These are phyloP conservation scores for Aphelenchoides bicaudatus DNA, from an alignment of 2,888 invertebrate species.

Conservation along the genomic window DNA sequence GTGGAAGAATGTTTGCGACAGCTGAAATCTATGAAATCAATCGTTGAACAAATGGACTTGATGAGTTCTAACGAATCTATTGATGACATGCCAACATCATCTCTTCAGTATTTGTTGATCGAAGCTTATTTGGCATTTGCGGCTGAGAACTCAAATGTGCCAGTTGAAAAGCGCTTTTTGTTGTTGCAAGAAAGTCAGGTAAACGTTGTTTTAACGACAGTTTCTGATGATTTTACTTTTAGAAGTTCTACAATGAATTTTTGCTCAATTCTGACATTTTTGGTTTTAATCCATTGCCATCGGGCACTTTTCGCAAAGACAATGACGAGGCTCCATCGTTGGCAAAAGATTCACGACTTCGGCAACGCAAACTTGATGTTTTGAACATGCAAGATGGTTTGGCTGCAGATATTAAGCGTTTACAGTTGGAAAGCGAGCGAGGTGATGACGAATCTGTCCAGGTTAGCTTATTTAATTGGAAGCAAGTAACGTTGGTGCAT, in stretches of 20 bases:
- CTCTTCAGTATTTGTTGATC: constrained; percentile 45
- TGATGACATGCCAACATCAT: constrained; percentile 37
- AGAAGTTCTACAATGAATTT: constrained; percentile 10
- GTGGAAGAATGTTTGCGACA: constrained; percentile 27
- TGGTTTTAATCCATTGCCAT: constrained; percentile 34
- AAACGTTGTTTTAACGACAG: neutral
- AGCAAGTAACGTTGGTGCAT: too few relatives aligned
- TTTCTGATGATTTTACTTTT: constrained; percentile 11
- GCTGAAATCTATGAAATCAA: constrained; percentile 33
- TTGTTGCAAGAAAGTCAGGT: constrained; percentile 33
- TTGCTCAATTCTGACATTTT: constrained; percentile 15
- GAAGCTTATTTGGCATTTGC: constrained; percentile 45
- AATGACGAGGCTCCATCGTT: constrained; percentile 19
- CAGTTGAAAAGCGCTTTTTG: constrained; percentile 21
- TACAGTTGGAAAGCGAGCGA: constrained; percentile 25
- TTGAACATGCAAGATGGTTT: constrained; percentile 24
- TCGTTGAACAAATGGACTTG: constrained; percentile 35
- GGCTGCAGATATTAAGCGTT: constrained; percentile 23
- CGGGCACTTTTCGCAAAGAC: constrained; percentile 18
- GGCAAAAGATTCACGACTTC: constrained; percentile 13
- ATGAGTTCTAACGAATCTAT: constrained; percentile 38
- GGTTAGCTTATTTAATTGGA: constrained; percentile 16
- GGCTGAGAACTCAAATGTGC: constrained; percentile 31
- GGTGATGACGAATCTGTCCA: constrained; percentile 31
- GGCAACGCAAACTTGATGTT: constrained; percentile 27